phyloP scores from a whole-genome alignment of 2,888 invertebrate species.

The Trissolcus japonicus region DNA sequence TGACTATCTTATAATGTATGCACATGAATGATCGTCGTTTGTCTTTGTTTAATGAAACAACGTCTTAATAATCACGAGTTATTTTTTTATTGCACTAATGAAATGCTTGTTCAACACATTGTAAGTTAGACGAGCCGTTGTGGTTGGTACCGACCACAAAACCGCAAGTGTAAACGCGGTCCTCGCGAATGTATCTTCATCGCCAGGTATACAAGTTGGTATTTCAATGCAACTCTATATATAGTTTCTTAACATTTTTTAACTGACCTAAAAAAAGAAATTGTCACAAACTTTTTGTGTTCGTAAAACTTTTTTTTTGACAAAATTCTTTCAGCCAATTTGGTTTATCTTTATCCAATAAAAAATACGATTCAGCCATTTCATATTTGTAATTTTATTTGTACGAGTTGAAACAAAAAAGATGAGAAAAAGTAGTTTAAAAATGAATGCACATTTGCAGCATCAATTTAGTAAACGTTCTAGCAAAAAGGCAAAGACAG shows the following conservation, averaged over 20 bases:
- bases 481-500: neutral
- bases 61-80: neutral
- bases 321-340: too few species aligned
- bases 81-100: neutral
- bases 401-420: neutral
- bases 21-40: too few species aligned
- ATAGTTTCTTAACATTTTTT: neutral
- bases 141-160: slow-evolving; percentile 62
- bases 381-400: neutral
- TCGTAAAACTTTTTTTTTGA: too few species aligned
- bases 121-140: slow-evolving; percentile 39
- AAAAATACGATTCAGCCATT: neutral
- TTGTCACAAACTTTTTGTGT: too few species aligned
- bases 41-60: neutral
- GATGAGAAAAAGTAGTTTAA: neutral
- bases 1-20: too few species aligned
- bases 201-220: too few species aligned
- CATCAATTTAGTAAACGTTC: neutral
- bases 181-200: slow-evolving; percentile 54
- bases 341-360: too few species aligned
- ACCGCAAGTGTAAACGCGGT: slow-evolving; percentile 61
- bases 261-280: too few species aligned
- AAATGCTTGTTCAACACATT: slow-evolving; percentile 13
- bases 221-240: neutral
- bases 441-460: too few species aligned